Base-by-base conservation (phyloP, 2,888 invertebrate species). In the Patella ulyssiponensis region DNA sequence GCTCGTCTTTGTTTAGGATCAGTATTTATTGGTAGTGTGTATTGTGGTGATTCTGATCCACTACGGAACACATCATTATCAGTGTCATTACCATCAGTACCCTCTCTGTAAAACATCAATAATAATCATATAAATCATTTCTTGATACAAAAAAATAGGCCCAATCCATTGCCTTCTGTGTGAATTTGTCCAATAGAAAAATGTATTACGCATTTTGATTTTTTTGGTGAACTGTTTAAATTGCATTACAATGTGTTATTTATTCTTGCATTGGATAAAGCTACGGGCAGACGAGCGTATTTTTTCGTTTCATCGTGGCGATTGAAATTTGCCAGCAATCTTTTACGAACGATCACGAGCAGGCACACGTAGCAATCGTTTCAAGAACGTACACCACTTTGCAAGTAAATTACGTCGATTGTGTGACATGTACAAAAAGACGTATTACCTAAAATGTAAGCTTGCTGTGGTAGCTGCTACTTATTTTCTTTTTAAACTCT, bases 1-100 rank as follows among this genome's bases (percentile, higher is more conserved):
- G 97, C 96, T 23, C 98, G 93, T 15, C 97, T 94, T 90, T 96
- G 96, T 79, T 90, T 91, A 23, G 88, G 86, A 53, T 90, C 88
- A n/a, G 85, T 86, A 17, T 86, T 88, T 44, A 89, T 88, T n/a
- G 88, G 86, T 11, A 88, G 82, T 14, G 86, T 87, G 79, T 85
- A 89, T 80, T 88, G 87, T 0, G 89, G 88, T n/a, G 89, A 88
- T 76, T 89, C 88, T 0, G 89, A 88, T 3, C 88, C 88, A 77
- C 88, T 88, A 81, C 91, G 80, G 85, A 92, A 92, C 20, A 92
- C 91, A 77, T 91, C 92, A 80, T 92, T 92, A 80, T 92, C 92
- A 33, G 91, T 90, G 84, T 92, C 92, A 81, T 91, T 89, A 20
- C 86, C 88, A 80, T 88, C 89, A 70, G 82, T 85, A 9, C 76